Base-by-base conservation (phyloP, 1,140 invertebrate species). In the Scylla paramamosain region DNA sequence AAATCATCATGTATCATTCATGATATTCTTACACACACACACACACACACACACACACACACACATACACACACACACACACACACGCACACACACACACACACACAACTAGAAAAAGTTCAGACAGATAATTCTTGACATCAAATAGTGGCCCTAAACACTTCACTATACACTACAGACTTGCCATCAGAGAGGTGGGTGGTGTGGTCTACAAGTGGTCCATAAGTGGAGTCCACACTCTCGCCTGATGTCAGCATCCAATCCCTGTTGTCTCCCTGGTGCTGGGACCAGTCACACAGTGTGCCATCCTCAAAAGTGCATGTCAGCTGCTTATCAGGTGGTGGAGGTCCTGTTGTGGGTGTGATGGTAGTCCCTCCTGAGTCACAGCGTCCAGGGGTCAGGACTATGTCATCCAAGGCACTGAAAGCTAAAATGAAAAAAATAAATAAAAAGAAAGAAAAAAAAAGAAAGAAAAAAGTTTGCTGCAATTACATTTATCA, bases 131-230 rank as follows among this genome's bases (percentile, higher is more conserved):
- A 39, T 6, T 39, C 6, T 39, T 39, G 39, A 2, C 39, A 39
- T 39, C 1, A 39, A 39, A 39, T 39, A 39, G 6, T 39, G 6
- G 39, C 39, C 39, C 39, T 39, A 39, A 39, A 39, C 39, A 39
- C 39, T 39, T 39, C 39, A 39, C 39, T 8, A 59, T 20, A 59
- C 52, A 59, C 12, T 20, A 59, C 45, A 20, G 20, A 14, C 45
- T 45, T 87, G 86, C 94, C 94, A 87, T 39, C 46, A 28, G 94
- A 95, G 7, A 95, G 89, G n/a, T 95, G 90, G 14, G 94, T 95
- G 29, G 94, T 95, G 45, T 95, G 82, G 48, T 95, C 94, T 6
- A 91, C 90, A 0, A 83, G 20, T 52, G 94, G 94, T 48, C 94
- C 94, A 12, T 39, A 48, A n/a, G 8, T 28, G 29, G 94, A 87